phyloP scores from a whole-genome alignment of 1,140 invertebrate genomes.

The Phthorimaea operculella region DNA sequence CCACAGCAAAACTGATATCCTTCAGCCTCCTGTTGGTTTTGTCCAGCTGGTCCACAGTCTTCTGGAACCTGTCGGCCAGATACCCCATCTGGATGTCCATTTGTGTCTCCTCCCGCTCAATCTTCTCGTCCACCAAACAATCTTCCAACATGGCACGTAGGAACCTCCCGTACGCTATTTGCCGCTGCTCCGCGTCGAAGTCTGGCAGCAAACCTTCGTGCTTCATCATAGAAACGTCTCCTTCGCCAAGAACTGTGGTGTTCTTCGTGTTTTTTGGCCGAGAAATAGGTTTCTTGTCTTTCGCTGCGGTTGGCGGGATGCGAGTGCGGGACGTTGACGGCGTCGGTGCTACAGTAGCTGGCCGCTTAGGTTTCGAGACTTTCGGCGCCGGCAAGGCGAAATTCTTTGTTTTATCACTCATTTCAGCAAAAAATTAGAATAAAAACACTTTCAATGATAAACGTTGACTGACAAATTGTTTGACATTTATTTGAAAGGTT shows the following conservation, averaged over 20 bases:
- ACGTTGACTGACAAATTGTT: too few relatives aligned
- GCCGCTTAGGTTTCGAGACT: slow-evolving; percentile 23
- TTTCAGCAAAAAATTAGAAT: slow-evolving; percentile 10
- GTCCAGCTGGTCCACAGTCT: slow-evolving; percentile 45
- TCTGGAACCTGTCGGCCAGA: slow-evolving; percentile 46
- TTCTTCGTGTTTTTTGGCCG: slow-evolving; percentile 26
- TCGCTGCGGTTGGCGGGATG: slow-evolving; percentile 10
- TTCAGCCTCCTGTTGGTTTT: slow-evolving; percentile 50
- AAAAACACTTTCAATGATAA: too few relatives aligned
- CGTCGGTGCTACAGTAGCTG: slow-evolving; percentile 14
- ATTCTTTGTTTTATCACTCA: slow-evolving; percentile 38
- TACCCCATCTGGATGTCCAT: slow-evolving; percentile 52
- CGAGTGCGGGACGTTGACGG: slow-evolving; percentile 17
- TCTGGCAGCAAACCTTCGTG: slow-evolving; percentile 25
- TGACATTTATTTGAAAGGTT: slow-evolving; percentile 27
- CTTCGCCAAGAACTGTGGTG: slow-evolving; percentile 20
- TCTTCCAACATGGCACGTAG: slow-evolving; percentile 45
- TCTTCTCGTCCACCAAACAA: slow-evolving; percentile 49
- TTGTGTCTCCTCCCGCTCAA: slow-evolving; percentile 41
- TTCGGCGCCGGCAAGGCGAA: slow-evolving; percentile 24
- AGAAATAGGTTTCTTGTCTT: slow-evolving; percentile 18
- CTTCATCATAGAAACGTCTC: slow-evolving; percentile 30
- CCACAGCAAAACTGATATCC: slow-evolving; percentile 54
- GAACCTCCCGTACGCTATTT: slow-evolving; percentile 45
- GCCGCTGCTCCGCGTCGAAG: slow-evolving; percentile 31